Conservation (phyloP, 2,888 invertebrate species). For the Tortrix viridana region DNA sequence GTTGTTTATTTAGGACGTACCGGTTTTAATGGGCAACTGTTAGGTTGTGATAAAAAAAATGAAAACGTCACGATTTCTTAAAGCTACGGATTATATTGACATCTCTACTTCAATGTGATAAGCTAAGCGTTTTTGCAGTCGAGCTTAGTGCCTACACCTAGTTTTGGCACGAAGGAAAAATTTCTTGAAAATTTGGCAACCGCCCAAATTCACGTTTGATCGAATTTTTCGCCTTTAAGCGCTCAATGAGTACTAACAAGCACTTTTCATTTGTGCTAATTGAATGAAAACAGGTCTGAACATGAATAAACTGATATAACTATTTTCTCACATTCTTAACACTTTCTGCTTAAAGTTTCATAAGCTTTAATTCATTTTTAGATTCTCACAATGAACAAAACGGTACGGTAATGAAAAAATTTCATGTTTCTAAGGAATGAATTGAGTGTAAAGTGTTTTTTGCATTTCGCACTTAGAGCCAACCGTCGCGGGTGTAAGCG, state of each 20-base stretch:
- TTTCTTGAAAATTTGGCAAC: conserved; percentile 23
- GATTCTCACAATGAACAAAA: background rate
- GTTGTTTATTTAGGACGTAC: background rate
- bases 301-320: too few species aligned
- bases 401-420: background rate
- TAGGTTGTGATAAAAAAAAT: too few species aligned
- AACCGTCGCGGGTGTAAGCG: conserved; percentile 56
- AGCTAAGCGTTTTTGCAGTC: background rate
- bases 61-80: too few species aligned
- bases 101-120: too few species aligned
- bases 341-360: background rate
- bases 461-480: conserved; percentile 55
- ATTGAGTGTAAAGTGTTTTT: conserved; percentile 19
- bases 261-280: conserved; percentile 31
- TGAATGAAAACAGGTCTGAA: conserved; percentile 14
- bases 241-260: conserved; percentile 22
- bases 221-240: conserved; percentile 30
- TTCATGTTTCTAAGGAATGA: background rate
- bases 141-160: conserved; percentile 2
- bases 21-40: too few species aligned
- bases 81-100: too few species aligned
- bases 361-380: background rate
- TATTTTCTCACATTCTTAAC: too few species aligned
- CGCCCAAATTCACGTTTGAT: conserved; percentile 28
- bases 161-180: conserved; percentile 34